Evolutionary conservation across 2,113 vertebrate species (phyloP), one percentile per base, ranked within the genome.

Genomic region (Baryphthengus martii): DNA sequence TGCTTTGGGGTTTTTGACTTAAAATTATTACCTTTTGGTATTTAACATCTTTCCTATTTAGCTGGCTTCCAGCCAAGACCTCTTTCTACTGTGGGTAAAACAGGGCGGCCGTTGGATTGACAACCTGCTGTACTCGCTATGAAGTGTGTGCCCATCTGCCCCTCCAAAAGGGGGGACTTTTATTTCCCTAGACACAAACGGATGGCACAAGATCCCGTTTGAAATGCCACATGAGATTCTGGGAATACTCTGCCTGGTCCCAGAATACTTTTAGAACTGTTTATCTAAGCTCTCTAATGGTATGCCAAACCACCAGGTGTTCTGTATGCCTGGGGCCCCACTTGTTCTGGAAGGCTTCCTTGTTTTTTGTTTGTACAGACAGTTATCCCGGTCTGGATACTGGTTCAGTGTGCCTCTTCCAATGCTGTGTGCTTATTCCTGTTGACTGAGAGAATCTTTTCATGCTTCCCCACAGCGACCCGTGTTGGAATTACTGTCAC

Each of bases 241-340:
- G 92, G 93, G 76, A 94, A 84, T 25, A 1, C 31, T 81, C 52
- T 72, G 42, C 55, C 37, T 61, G 56, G 61, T 77, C 83, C 79
- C 95, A 81, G 92, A 59, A 72, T 4, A 5, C 76, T 81, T 74
- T 26, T 29, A 88, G 85, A 49, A 8, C 68, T 96, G 88, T 88
- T 96, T 90, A 93, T 94, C 92, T 84, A 31, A 77, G 85, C 72
- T 55, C 50, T 88, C 47, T 73, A 61, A 19, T 40, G 78, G 40
- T n/a, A 6, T 17, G 88, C 94, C 96, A 94, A 93, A 59, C 88
- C 83, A 67, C 94, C 95, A 94, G 95, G 96, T 96, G 92, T 81
- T 84, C 88, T 35, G 25, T 80, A 33, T 83, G 90, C 96, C 96
- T 83, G 37, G 20, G 95, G 95, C 94, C 72, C 65, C 52, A 4